Evolutionary conservation across 2,113 vertebrate genomes (phyloP).

Genomic region (Mesembrinibis cayennensis): DNA sequence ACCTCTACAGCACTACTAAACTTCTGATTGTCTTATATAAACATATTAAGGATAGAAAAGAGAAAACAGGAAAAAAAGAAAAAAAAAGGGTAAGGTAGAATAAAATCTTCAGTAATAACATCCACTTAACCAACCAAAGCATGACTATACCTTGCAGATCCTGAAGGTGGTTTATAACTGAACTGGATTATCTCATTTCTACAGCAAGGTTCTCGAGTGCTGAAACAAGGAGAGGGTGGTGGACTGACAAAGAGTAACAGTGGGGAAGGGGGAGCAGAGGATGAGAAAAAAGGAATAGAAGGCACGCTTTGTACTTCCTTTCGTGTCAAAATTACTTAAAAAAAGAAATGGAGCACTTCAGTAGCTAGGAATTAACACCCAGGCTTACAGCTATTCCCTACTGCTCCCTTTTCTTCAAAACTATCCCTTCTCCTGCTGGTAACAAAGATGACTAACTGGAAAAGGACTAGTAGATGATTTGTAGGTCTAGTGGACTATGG

Average conservation of each 20-base stretch:
- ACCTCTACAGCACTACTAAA: neutral
- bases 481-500: neutral
- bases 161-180: neutral
- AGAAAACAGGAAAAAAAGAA: neutral
- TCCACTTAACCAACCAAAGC: neutral
- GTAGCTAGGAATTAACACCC: neutral
- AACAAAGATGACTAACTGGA: neutral
- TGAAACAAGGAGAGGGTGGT: neutral
- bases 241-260: neutral
- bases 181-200: neutral
- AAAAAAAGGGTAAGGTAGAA: neutral
- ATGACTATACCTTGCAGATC: neutral
- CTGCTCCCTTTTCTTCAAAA: neutral
- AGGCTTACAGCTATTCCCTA: neutral
- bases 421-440: neutral
- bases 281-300: neutral
- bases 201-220: neutral
- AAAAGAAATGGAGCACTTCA: neutral
- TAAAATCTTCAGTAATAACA: neutral
- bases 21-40: neutral
- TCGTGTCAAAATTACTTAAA: neutral
- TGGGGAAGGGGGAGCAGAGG: accelerated
- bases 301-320: neutral
- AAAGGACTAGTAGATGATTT: neutral
- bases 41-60: neutral